Base-by-base conservation (phyloP, 2,113 vertebrate genomes). In the Nycticryphes semicollaris region DNA sequence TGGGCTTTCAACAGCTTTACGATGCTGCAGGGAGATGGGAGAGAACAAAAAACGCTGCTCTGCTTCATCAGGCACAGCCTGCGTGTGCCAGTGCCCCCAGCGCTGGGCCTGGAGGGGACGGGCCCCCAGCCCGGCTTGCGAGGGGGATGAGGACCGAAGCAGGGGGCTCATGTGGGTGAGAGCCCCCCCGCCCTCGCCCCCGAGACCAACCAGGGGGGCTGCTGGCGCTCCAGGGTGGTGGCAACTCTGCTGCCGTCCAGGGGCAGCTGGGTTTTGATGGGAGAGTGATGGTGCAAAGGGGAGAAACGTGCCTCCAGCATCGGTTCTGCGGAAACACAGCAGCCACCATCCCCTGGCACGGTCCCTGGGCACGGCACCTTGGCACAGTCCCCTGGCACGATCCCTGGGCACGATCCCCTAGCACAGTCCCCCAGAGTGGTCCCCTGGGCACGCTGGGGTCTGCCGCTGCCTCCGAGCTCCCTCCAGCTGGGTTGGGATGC, bases 1-100 rank as follows among this genome's bases (percentile, higher is more conserved):
- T 80, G 83, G 45, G 75, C 85, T 96, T 96, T 95, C 96, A 95
- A 74, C 96, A 94, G 87, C 94, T 96, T 93, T 79, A 67, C 7
- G 30, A 77, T 64, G 87, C 93, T 79, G 87, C 31, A 1, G 94
- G 86, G 93, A 96, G 85, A 83, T 51, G 87, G 89, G 84, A 93
- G 87, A 95, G 93, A 94, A 96, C 84, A 95, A 96, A 59, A 59
- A 94, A 96, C 5, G 16, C 82, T 93, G 78, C 83, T 95, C 91
- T 75, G 60, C 93, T 91, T 82, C 35, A 8, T 67, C 90, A 83
- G 82, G 15, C 78, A 19, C 74, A 76, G 94, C 70, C 81, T 21
- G 80, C 22, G 6, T 89, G 73, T 91, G 94, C 93, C 96, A 89
- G 89, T 78, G 86, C 74, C 91, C 84, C 94, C 78, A 64, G 51